Evolutionary conservation across 2,888 invertebrate species (phyloP).

Genomic region (Cetonia aurata): DNA sequence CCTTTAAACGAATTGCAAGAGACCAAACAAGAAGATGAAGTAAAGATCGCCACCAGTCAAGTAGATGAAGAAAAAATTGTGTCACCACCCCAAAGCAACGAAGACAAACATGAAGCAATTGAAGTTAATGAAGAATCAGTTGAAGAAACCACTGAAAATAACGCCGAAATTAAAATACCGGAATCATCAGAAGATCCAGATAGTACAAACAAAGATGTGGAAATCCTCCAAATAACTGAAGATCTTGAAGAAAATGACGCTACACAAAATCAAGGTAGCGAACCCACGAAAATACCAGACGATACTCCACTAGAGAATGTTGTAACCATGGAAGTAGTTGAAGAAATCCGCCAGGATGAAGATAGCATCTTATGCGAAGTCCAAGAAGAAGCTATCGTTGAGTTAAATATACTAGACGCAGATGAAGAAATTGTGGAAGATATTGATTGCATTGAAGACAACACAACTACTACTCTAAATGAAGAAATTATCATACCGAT

Average conservation of each 20-base stretch:
- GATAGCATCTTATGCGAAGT: neutral
- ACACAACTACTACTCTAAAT: neutral
- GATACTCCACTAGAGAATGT: too few species aligned
- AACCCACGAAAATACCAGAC: neutral
- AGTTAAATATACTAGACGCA: neutral
- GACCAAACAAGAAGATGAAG: neutral
- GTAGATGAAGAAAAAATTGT: neutral
- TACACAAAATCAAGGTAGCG: neutral
- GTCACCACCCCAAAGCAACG: neutral
- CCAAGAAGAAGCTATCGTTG: conserved; percentile 7
- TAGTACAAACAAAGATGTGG: neutral
- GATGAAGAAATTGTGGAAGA: neutral
- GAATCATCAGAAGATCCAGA: neutral
- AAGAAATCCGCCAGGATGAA: neutral
- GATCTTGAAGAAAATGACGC: neutral
- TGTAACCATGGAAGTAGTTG: neutral
- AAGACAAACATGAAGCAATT: neutral
- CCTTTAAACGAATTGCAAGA: neutral
- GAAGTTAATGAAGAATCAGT: neutral
- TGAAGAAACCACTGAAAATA: conserved; percentile 12
- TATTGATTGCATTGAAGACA: neutral
- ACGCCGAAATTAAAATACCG: neutral
- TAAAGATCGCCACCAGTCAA: neutral
- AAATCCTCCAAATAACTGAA: neutral
- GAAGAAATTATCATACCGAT: neutral